phyloP scores from a whole-genome alignment of 1,140 invertebrate species.

The Zaprionus capensis region DNA sequence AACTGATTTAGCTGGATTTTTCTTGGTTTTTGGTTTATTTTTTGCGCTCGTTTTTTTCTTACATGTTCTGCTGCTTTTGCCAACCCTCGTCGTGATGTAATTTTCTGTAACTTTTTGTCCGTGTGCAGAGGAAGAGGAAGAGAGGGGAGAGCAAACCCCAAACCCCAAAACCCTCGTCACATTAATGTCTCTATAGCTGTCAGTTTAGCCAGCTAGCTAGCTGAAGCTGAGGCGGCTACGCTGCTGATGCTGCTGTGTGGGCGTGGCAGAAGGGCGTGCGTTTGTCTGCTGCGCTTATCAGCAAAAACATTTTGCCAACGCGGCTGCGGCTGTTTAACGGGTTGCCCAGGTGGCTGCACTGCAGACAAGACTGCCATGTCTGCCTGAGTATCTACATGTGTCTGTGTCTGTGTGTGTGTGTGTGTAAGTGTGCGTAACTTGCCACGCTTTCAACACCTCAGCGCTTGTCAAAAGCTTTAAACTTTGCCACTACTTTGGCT shows the following conservation, averaged over 20 bases:
- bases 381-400: conserved; percentile 18
- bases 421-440: conserved; percentile 69
- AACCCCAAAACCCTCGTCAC: conserved; percentile 75
- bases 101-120: conserved; percentile 56
- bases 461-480: conserved; percentile 47
- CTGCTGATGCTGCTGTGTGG: conserved; percentile 12
- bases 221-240: conserved; percentile 31
- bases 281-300: conserved; percentile 69
- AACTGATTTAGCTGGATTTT: conserved; percentile 30
- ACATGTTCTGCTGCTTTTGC: conserved; percentile 1
- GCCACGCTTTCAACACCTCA: conserved; percentile 63
- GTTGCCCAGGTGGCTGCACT: conserved; percentile 47
- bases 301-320: conserved; percentile 69
- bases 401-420: conserved; percentile 28
- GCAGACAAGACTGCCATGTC: conserved; percentile 3
- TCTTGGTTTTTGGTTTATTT: not conserved
- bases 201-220: conserved; percentile 66
- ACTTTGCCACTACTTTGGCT: conserved; percentile 53
- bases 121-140: not conserved
- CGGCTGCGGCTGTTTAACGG: conserved; percentile 67
- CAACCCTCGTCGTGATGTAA: conserved; percentile 53
- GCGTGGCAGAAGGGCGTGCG: conserved; percentile 8
- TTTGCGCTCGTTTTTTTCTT: not conserved
- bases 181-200: conserved; percentile 83
- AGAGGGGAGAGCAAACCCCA: conserved; percentile 17